Conservation (phyloP, 2,113 vertebrate genomes). For the Scomber scombrus region DNA sequence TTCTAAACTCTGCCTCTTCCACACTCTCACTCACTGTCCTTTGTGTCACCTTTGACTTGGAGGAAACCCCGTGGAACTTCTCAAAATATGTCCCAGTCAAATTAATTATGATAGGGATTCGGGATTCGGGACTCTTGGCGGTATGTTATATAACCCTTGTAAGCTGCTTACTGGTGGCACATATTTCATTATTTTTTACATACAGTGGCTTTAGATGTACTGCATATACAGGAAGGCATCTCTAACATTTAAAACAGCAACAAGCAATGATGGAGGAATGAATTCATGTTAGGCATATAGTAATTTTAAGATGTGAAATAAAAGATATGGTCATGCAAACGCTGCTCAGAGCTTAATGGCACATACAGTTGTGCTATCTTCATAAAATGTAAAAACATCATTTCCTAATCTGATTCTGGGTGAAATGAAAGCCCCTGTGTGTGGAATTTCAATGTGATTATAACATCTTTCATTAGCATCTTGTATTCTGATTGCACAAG, state of each 20-base stretch:
- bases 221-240: not conserved
- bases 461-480: not conserved
- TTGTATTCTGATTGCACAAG: not conserved
- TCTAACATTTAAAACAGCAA: not conserved
- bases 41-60: slow-evolving; percentile 9
- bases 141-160: slow-evolving; percentile 4
- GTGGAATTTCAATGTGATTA: not conserved
- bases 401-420: not conserved
- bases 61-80: not conserved
- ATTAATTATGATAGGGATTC: slow-evolving; percentile 12
- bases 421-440: not conserved
- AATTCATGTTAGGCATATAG: no score
- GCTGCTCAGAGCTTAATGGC: no score
- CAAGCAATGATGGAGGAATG: no score
- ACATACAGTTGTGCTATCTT: no score
- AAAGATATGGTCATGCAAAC: no score
- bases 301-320: no score
- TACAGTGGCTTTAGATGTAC: not conserved
- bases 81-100: slow-evolving; percentile 7
- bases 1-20: not conserved
- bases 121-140: slow-evolving; percentile 9
- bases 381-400: no score
- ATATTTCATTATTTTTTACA: slow-evolving; percentile 11
- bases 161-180: slow-evolving; percentile 8
- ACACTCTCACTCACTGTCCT: not conserved